Conservation (phyloP, 2,113 vertebrate genomes). For the Phrynosoma blainvillii region DNA sequence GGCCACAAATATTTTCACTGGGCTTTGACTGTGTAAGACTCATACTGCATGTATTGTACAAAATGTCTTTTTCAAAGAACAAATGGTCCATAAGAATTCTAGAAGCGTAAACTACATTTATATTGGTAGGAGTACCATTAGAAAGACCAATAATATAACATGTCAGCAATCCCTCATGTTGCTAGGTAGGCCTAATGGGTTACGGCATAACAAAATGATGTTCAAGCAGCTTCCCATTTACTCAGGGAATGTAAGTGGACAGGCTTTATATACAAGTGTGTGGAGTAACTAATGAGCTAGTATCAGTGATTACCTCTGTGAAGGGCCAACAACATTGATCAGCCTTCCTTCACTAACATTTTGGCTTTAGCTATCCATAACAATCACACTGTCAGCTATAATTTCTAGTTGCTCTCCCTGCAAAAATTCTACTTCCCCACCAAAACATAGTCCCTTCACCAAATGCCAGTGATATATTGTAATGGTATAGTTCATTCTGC, state of each 20-base stretch:
- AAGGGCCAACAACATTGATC: conserved; percentile 31
- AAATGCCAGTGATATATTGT: conserved; percentile 7
- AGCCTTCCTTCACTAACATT: conserved; percentile 35
- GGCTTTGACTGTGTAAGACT: not conserved
- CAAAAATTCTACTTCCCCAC: conserved; percentile 28
- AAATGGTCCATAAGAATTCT: conserved; percentile 1
- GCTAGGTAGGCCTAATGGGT: conserved; percentile 42
- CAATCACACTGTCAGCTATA: not conserved
- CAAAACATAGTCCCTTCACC: conserved; percentile 21
- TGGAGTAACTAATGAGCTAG: conserved; percentile 31
- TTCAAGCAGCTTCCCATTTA: conserved; percentile 33
- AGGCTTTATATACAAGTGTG: conserved; percentile 18
- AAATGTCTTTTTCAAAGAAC: conserved; percentile 15
- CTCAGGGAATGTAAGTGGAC: conserved; percentile 27
- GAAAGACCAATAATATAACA: conserved; percentile 37
- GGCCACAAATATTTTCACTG: not conserved
- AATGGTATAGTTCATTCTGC: conserved; percentile 18
- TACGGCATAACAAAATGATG: conserved; percentile 43
- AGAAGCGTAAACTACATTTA: conserved; percentile 37
- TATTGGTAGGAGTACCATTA: conserved; percentile 28
- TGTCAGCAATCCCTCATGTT: conserved; percentile 54
- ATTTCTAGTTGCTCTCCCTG: conserved; percentile 46
- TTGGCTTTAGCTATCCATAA: conserved; percentile 35
- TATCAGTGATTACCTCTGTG: conserved; percentile 38
- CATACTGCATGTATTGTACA: not conserved